Conservation (phyloP, 1,140 invertebrate species). For the Gonatopus flavifemur region DNA sequence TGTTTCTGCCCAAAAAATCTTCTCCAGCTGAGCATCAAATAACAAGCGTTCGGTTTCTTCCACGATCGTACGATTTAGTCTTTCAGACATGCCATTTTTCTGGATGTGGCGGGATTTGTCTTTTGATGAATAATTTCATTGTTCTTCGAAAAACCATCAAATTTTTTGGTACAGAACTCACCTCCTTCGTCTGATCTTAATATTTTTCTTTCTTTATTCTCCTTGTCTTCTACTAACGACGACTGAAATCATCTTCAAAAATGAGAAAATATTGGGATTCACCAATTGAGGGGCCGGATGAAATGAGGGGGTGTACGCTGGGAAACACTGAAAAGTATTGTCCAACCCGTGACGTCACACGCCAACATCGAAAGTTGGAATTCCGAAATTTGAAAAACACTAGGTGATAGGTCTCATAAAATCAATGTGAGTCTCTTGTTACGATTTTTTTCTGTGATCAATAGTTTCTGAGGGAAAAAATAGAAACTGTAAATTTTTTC, state of each 20-base stretch:
- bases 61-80: conserved; percentile 42
- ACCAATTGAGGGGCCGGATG: too few species aligned
- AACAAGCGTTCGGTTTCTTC: conserved; percentile 38
- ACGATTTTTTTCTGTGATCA: too few species aligned
- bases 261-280: conserved; percentile 37
- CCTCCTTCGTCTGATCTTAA: conserved; percentile 43
- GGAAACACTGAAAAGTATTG: too few species aligned
- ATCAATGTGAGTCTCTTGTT: too few species aligned
- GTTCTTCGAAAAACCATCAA: conserved; percentile 31
- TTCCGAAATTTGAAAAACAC: too few species aligned
- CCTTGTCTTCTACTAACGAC: conserved; percentile 40
- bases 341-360: too few species aligned
- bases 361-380: too few species aligned
- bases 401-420: too few species aligned
- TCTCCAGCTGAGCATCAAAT: conserved; percentile 23
- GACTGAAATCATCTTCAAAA: conserved; percentile 40
- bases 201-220: conserved; percentile 29
- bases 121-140: conserved; percentile 42
- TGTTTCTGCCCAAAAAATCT: conserved; percentile 45
- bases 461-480: too few species aligned
- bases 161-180: conserved; percentile 35
- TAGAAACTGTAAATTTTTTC: too few species aligned
- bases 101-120: conserved; percentile 37
- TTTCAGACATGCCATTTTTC: conserved; percentile 43
- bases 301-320: too few species aligned